Base-by-base conservation (phyloP, 2,113 vertebrate genomes). In the Recurvirostra avosetta region DNA sequence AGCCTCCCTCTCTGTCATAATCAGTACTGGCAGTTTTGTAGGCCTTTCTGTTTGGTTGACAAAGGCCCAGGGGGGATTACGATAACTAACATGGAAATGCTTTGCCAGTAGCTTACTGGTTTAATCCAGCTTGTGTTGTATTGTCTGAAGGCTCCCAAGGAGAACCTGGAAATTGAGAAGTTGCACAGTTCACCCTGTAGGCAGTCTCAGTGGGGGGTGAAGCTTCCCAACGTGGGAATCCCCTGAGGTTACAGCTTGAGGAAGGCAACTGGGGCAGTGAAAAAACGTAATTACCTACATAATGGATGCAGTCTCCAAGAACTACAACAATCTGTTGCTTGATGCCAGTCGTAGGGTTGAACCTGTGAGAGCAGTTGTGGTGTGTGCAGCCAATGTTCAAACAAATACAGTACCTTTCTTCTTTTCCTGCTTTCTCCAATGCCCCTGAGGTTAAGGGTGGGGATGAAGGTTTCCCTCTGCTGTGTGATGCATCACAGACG, bases 161-260 rank as follows among this genome's bases (percentile, higher is more conserved):
- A 90, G 65, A 94, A 53, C 49, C 73, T 82, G 91, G 80, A 89
- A 89, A 34, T 1, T 11, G 53, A 72, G 80, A 52, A 92, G 61
- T 38, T 96, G 80, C 79, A 47, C 55, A 32, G 94, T 74, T 96
- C 61, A 63, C 49, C 49, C 79, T 53, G 40, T 30, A 71, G 91
- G 87, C 50, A 70, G 50, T 66, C 92, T 70, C 6, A 6, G 86
- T 94, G 84, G 49, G 84, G 43, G 92, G 84, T 72, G 80, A 94
- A 87, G 61, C 86, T 91, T 92, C 68, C 40, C 73, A 84, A 9
- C 1, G 9, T 93, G 96, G 91, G 89, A 95, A 95, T 93, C 26
- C 86, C 92, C 91, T n/a, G 61, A 78, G 91, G 91, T 85, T 17
- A 92, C 26, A 91, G 77, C 30, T 94, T 94, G 65, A 89, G 76